These are phyloP conservation scores for Xylota segnis DNA, from an alignment of 2,888 invertebrate species.

Conservation along the genomic window DNA sequence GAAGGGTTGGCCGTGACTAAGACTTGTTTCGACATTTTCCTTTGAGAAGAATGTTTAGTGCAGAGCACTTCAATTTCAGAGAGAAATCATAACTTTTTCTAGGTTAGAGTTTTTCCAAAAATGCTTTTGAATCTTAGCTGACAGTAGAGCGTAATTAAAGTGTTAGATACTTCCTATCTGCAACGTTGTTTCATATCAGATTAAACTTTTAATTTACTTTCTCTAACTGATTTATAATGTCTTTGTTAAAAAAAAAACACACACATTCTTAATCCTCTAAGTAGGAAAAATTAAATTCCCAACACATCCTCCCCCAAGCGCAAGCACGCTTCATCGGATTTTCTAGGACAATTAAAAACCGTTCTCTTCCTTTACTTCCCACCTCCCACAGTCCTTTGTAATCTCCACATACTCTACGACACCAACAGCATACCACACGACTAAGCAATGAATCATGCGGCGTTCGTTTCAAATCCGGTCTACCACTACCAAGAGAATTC, in stretches of 20 bases:
- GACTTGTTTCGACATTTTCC: too few relatives aligned
- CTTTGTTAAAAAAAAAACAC: neutral
- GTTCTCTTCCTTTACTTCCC: neutral
- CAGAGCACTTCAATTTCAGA: too few relatives aligned
- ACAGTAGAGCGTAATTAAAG: too few relatives aligned
- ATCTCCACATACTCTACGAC: constrained; percentile 16
- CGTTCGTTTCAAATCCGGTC: neutral
- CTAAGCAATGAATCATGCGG: constrained; percentile 11
- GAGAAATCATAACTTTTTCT: too few relatives aligned
- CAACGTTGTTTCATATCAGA: neutral
- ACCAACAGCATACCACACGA: neutral
- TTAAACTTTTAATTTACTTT: neutral
- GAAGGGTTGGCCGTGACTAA: too few relatives aligned
- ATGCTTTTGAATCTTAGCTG: too few relatives aligned
- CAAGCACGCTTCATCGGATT: constrained; percentile 41
- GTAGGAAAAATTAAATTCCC: constrained; percentile 4
- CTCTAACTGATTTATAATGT: neutral
- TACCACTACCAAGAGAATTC: neutral
- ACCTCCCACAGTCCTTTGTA: neutral
- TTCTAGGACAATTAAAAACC: constrained; percentile 50
- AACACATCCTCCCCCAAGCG: neutral
- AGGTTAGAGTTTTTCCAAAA: too few relatives aligned
- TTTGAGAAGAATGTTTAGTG: too few relatives aligned
- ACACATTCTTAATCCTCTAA: neutral
- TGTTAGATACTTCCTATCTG: neutral